Conservation (phyloP, 1,140 invertebrate species). For the Temnothorax nylanderi region DNA sequence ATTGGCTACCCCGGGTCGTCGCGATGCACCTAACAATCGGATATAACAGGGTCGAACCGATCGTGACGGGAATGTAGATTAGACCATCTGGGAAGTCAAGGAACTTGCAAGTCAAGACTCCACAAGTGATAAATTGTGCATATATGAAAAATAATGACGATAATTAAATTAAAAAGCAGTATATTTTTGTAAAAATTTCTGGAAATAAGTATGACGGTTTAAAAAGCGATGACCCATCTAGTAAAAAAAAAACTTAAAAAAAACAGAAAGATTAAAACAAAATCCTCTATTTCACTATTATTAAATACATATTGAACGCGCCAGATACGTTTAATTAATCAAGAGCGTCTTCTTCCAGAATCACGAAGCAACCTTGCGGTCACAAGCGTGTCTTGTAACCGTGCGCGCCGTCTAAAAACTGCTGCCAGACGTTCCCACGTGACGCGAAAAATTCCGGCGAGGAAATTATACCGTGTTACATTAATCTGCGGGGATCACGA, state of each 20-base stretch:
- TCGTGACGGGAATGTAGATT: constrained; percentile 36
- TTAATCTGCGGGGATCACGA: constrained; percentile 61
- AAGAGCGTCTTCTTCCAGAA: constrained; percentile 7
- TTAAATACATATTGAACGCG: background rate
- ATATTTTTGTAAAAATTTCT: background rate
- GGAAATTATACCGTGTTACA: constrained; percentile 61
- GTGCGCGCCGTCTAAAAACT: constrained; percentile 44
- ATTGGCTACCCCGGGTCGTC: background rate
- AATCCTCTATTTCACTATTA: background rate
- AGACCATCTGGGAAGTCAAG: background rate
- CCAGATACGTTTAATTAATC: background rate
- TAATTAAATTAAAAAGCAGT: background rate
- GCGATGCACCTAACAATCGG: constrained; percentile 20
- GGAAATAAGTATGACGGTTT: background rate
- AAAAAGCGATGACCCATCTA: background rate
- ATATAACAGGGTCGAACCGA: constrained; percentile 36
- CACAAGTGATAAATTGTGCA: background rate
- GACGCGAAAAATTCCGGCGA: constrained; percentile 57
- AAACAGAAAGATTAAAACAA: background rate
- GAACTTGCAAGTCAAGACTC: background rate
- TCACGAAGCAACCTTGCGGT: constrained; percentile 25
- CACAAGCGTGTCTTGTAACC: constrained; percentile 29
- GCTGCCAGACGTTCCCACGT: constrained; percentile 59
- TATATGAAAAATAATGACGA: background rate
- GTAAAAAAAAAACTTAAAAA: background rate